Conservation (phyloP, 2,113 vertebrate species). For the Limnothrissa miodon region DNA sequence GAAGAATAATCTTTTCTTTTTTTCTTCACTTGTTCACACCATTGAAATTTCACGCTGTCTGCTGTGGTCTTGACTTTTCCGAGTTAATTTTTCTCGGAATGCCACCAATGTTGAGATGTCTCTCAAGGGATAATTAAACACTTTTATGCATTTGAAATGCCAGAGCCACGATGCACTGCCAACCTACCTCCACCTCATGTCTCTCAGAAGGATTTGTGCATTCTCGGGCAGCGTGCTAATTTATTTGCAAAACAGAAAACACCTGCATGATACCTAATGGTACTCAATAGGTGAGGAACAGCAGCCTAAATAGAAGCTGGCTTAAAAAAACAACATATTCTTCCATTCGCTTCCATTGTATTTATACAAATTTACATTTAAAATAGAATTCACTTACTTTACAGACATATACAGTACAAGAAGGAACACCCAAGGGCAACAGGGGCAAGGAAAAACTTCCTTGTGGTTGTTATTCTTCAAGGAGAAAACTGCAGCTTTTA, state of each 20-base stretch:
- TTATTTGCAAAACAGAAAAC: background rate
- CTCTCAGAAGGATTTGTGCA: background rate
- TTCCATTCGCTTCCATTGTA: too few relatives aligned
- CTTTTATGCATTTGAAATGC: background rate
- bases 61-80: background rate
- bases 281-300: background rate
- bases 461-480: too few relatives aligned
- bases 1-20: slow-evolving; percentile 4
- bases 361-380: too few relatives aligned
- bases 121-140: background rate
- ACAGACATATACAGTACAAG: too few relatives aligned
- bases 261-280: background rate
- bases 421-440: too few relatives aligned
- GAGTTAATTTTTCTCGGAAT: background rate
- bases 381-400: too few relatives aligned
- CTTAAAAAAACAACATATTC: background rate
- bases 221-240: background rate
- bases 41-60: slow-evolving; percentile 16
- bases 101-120: background rate
- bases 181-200: background rate
- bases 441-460: too few relatives aligned
- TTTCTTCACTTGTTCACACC: background rate
- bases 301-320: background rate
- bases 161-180: background rate
- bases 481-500: too few relatives aligned